Conservation (phyloP, 1,140 invertebrate species). For the Battus philenor region DNA sequence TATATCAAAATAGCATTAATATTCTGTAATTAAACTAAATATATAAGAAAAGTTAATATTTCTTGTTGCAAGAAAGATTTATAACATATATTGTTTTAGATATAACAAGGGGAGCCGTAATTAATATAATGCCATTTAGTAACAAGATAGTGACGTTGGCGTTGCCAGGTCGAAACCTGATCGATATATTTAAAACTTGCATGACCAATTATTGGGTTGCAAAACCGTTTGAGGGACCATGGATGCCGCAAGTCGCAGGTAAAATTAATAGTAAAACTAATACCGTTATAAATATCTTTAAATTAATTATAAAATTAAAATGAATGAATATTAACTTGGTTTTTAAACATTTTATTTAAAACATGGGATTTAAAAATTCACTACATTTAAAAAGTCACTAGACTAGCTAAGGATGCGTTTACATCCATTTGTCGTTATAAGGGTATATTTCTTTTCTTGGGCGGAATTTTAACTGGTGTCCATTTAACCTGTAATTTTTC, state of each 20-base stretch:
- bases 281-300: neutral
- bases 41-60: too few species aligned
- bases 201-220: conserved; percentile 34
- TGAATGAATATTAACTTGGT: too few species aligned
- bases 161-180: conserved; percentile 39
- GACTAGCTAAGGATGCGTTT: too few species aligned
- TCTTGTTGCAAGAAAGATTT: neutral
- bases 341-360: neutral
- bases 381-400: too few species aligned
- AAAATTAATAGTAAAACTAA: conserved; percentile 7
- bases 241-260: conserved; percentile 56
- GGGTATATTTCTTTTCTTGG: too few species aligned
- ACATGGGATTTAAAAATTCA: too few species aligned
- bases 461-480: too few species aligned
- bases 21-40: too few species aligned
- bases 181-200: conserved; percentile 38
- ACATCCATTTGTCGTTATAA: too few species aligned
- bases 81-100: conserved; percentile 45
- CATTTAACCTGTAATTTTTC: too few species aligned
- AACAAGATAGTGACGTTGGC: conserved; percentile 40
- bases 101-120: conserved; percentile 49
- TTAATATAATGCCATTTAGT: conserved; percentile 49
- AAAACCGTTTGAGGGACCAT: conserved; percentile 42
- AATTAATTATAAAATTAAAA: neutral
- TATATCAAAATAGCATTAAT: too few species aligned